Conservation (phyloP, 2,888 invertebrate species). For the Acronicta psi region DNA sequence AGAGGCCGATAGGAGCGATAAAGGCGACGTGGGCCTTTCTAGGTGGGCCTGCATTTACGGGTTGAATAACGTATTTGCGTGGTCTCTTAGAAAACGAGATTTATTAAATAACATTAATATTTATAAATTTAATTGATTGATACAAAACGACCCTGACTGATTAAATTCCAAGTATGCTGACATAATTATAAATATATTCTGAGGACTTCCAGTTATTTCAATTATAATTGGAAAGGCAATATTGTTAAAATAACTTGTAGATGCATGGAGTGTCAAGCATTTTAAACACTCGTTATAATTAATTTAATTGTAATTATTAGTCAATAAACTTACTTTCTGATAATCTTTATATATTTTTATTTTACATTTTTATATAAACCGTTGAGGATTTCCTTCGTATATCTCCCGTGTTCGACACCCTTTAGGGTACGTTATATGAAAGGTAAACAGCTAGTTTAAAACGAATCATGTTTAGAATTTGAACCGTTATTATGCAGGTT, state of each 20-base stretch:
- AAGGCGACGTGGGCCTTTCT: conserved; percentile 49
- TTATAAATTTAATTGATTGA: conserved; percentile 39
- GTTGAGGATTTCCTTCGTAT: no score
- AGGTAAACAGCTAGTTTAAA: no score
- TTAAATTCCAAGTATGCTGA: conserved; percentile 5
- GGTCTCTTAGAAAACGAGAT: conserved; percentile 28
- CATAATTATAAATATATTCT: conserved; percentile 4
- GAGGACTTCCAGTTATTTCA: conserved; percentile 10
- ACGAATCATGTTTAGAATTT: no score
- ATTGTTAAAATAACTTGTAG: conserved; percentile 2
- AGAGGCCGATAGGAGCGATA: conserved; percentile 59
- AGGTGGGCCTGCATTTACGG: conserved; percentile 57
- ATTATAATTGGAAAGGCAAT: conserved; percentile 3
- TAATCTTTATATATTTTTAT: background rate
- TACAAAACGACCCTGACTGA: conserved; percentile 17
- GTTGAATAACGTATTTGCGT: conserved; percentile 37
- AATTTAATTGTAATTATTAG: background rate
- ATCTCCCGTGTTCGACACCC: no score
- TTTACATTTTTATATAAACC: no score
- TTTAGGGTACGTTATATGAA: no score
- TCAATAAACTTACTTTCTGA: background rate
- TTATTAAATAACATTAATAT: conserved; percentile 37
- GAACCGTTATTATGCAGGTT: no score
- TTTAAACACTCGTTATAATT: conserved; percentile 4
- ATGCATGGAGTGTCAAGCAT: conserved; percentile 5